Percentiles rank a stretch among this genome's conserved stretches.
phyloP scores from a whole-genome alignment of 1,140 invertebrate genomes.

The Wasmannia auropunctata region DNA sequence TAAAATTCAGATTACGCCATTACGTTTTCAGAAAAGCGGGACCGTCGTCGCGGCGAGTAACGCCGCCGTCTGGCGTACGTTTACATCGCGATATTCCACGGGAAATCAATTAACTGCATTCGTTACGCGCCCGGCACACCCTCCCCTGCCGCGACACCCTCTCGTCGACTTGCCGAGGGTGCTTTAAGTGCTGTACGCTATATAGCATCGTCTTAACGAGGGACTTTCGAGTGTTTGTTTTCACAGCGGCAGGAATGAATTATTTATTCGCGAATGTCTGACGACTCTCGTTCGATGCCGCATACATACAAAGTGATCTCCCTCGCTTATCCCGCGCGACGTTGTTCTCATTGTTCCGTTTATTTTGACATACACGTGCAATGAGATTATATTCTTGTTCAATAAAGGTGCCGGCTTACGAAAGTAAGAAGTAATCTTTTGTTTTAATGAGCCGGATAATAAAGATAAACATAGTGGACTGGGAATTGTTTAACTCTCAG shows the following conservation, averaged over 20 bases:
- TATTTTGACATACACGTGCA: background rate
- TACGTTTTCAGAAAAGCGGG: constrained; percentile 50
- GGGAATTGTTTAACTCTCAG: background rate
- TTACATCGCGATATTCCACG: constrained; percentile 40
- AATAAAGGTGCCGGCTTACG: background rate
- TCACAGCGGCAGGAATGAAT: constrained; percentile 34
- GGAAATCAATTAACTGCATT: constrained; percentile 57
- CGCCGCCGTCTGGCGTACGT: background rate
- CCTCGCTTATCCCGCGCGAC: too few species aligned
- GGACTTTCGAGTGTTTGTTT: constrained; percentile 50
- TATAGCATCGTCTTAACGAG: constrained; percentile 38
- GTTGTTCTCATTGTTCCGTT: background rate
- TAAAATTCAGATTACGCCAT: constrained; percentile 54
- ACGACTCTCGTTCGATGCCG: constrained; percentile 24
- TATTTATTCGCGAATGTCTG: constrained; percentile 55
- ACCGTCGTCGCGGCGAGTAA: background rate
- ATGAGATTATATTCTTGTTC: background rate
- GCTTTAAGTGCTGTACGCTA: constrained; percentile 30
- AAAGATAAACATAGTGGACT: background rate
- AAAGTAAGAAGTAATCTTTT: background rate
- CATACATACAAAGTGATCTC: constrained; percentile 4
- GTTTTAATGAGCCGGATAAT: background rate
- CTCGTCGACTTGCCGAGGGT: constrained; percentile 9
- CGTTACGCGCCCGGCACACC: constrained; percentile 26
- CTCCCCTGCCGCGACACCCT: background rate